These are phyloP conservation scores for Mycteria americana DNA, from an alignment of 2,797 vertebrate species.

Conservation along the genomic window DNA sequence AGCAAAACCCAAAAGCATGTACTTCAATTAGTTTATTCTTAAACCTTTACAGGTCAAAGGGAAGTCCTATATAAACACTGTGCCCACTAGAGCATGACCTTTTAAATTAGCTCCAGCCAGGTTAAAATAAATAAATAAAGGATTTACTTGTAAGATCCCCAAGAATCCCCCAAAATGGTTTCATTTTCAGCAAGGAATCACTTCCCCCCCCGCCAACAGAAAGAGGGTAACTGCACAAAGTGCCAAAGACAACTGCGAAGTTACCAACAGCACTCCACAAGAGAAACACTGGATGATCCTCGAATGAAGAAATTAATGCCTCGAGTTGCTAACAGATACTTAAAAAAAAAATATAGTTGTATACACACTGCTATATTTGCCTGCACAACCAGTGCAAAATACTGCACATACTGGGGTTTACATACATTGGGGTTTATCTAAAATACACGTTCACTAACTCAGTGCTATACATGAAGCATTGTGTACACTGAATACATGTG, in stretches of 20 bases:
- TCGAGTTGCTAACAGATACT: not conserved
- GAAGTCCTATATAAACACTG: not conserved
- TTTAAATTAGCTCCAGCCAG: not conserved
- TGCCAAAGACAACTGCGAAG: not conserved
- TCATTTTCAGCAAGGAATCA: not conserved
- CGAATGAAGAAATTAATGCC: not conserved
- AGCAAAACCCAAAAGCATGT: not conserved
- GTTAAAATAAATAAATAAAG: not conserved
- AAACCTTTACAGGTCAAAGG: not conserved
- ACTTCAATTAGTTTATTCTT: not conserved
- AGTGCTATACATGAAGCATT: not conserved
- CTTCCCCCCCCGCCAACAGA: not conserved
- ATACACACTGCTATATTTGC: not conserved
- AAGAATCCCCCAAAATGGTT: not conserved
- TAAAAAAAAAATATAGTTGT: not conserved
- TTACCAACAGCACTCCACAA: rapidly evolving
- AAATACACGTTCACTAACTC: not conserved
- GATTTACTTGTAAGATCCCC: not conserved
- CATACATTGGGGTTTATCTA: not conserved
- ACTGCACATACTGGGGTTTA: not conserved
- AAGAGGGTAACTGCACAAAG: no score
- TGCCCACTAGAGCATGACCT: not conserved
- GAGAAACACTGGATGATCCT: not conserved
- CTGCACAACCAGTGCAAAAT: not conserved
- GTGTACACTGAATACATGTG: not conserved